Evolutionary conservation across 35 echinoderm and acorn worm genomes (phyloP).

Genomic region (Apostichopus parvimensis): DNA sequence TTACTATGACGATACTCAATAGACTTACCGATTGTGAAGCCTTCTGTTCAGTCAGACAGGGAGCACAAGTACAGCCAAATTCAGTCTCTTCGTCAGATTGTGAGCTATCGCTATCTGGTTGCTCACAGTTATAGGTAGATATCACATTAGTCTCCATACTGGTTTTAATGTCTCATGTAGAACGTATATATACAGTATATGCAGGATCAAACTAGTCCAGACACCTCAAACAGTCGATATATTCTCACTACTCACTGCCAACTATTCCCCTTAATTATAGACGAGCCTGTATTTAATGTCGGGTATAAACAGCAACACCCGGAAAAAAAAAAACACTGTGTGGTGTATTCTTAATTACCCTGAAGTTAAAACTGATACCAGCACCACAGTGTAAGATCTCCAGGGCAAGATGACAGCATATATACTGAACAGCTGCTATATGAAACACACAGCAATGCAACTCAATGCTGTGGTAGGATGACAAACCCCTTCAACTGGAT

Average conservation of each 20-base stretch:
- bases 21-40: conserved; percentile 30
- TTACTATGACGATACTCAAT: no score
- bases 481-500: background rate
- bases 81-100: conserved; percentile 14
- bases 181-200: no score
- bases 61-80: conserved; percentile 31
- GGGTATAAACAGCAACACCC: no score
- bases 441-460: background rate
- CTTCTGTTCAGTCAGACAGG: background rate
- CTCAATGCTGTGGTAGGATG: background rate
- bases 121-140: background rate
- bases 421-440: background rate
- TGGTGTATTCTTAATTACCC: background rate
- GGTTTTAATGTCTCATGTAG: background rate
- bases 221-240: no score
- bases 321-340: no score
- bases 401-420: conserved; percentile 12
- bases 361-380: background rate
- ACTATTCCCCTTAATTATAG: no score
- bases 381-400: conserved; percentile 20
- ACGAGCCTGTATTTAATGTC: no score
- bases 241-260: no score
- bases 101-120: conserved; percentile 26
- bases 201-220: no score
- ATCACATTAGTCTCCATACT: background rate